Evolutionary conservation across 30 jellyfish, hydroid and myxozoan genomes (phyloP).

Genomic region (Aurelia aurita): DNA sequence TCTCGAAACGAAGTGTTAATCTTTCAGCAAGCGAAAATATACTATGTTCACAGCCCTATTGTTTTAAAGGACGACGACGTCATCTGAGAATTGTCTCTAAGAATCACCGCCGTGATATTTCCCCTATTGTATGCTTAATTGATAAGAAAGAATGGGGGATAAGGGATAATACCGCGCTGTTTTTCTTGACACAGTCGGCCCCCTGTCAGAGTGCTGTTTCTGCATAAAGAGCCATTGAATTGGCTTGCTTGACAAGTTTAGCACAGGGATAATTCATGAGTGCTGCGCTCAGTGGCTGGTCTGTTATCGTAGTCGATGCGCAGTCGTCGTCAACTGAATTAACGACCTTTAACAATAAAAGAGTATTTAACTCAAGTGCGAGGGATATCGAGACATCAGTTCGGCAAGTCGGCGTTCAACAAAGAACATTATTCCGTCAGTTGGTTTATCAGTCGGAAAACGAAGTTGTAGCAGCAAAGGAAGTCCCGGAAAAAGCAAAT

Average conservation of each 20-base stretch:
- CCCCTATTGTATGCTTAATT: slow-evolving; percentile 25
- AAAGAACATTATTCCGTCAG: background rate
- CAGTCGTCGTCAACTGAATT: background rate
- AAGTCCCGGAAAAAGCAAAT: slow-evolving; percentile 73
- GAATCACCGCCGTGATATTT: slow-evolving; percentile 32
- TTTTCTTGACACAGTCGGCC: slow-evolving; percentile 48
- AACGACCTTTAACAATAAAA: background rate
- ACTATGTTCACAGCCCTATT: slow-evolving; percentile 5
- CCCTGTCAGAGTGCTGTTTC: slow-evolving; percentile 30
- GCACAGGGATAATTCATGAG: slow-evolving; percentile 20
- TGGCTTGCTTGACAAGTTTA: background rate
- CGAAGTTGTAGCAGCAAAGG: slow-evolving; percentile 25
- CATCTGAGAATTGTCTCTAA: slow-evolving; percentile 29
- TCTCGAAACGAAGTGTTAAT: slow-evolving; percentile 38
- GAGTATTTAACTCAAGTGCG: background rate
- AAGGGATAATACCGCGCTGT: slow-evolving; percentile 26
- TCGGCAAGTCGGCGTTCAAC: slow-evolving; percentile 50
- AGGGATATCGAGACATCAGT: slow-evolving; percentile 8
- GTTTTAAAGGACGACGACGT: slow-evolving; percentile 41
- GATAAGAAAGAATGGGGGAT: slow-evolving; percentile 30
- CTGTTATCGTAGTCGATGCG: slow-evolving; percentile 4
- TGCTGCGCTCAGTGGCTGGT: slow-evolving; percentile 24
- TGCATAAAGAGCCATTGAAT: slow-evolving; percentile 19
- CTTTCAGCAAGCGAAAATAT: slow-evolving; percentile 42
- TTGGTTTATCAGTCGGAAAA: slow-evolving; percentile 3